Conservation (phyloP, 2,888 invertebrate genomes). For the Phragmatobia fuliginosa region DNA sequence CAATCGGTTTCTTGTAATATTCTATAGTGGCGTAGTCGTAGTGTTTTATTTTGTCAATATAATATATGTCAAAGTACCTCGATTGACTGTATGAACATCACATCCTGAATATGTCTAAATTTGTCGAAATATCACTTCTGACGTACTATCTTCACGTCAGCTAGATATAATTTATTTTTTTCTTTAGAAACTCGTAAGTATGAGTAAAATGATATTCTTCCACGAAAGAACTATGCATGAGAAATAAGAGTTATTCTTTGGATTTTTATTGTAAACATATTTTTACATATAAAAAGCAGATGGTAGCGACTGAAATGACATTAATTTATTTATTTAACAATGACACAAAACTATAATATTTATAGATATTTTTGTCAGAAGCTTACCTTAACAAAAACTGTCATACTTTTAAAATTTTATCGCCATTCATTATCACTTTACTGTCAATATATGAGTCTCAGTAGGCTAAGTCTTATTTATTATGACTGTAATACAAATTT, state of each 20-base stretch:
- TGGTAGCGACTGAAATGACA: not conserved
- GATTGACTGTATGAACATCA: too few species aligned
- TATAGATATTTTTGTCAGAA: not conserved
- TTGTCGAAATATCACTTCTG: not conserved
- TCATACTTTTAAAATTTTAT: not conserved
- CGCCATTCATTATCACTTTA: not conserved
- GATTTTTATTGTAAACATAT: not conserved
- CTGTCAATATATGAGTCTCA: not conserved
- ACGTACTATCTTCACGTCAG: too few species aligned
- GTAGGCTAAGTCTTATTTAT: not conserved
- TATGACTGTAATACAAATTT: not conserved
- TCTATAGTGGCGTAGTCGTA: too few species aligned
- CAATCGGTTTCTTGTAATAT: not conserved
- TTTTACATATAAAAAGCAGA: not conserved
- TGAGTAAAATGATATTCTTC: not conserved
- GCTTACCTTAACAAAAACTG: not conserved
- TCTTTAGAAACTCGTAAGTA: not conserved
- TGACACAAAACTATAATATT: not conserved
- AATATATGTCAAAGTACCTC: too few species aligned
- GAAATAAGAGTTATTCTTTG: not conserved
- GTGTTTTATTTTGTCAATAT: too few species aligned
- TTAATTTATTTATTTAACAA: not conserved
- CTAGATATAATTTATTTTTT: not conserved
- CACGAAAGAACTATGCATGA: not conserved
- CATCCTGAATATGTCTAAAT: not conserved